phyloP scores from a whole-genome alignment of 2,888 invertebrate species.

The Thelaira solivaga region DNA sequence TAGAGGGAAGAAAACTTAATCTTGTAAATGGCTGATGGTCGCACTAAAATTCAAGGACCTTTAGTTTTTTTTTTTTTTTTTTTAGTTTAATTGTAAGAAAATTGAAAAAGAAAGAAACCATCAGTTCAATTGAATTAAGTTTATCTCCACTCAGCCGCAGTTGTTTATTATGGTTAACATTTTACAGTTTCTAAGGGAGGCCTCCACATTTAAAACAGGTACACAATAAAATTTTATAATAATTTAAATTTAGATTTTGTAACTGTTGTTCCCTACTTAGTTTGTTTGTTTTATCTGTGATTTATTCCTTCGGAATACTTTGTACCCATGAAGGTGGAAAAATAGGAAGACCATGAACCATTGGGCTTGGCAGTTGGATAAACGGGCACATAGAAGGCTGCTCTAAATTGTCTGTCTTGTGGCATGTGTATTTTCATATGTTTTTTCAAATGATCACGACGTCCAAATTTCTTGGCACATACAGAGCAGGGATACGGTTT shows the following conservation, averaged over 20 bases:
- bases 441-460: conserved; percentile 96
- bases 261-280: neutral
- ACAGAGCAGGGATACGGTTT: conserved; percentile 90
- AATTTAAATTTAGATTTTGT: conserved; percentile 42
- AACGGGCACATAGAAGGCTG: conserved; percentile 81
- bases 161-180: too few species aligned
- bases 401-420: conserved; percentile 81
- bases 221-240: conserved; percentile 31
- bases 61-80: too few species aligned
- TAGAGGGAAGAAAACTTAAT: too few species aligned
- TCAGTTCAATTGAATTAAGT: too few species aligned
- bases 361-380: conserved; percentile 71
- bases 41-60: too few species aligned
- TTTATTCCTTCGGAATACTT: conserved; percentile 22
- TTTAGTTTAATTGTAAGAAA: too few species aligned
- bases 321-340: conserved; percentile 36
- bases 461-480: conserved; percentile 94
- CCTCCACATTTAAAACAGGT: conserved; percentile 57
- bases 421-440: conserved; percentile 90
- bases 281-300: conserved; percentile 9
- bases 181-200: too few species aligned
- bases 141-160: too few species aligned
- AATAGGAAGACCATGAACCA: conserved; percentile 11
- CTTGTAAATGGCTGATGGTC: too few species aligned
- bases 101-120: too few species aligned